Percentiles rank a stretch among this genome's conserved stretches.
Conservation (phyloP, 2,797 vertebrate species). For the Lates japonicus region DNA sequence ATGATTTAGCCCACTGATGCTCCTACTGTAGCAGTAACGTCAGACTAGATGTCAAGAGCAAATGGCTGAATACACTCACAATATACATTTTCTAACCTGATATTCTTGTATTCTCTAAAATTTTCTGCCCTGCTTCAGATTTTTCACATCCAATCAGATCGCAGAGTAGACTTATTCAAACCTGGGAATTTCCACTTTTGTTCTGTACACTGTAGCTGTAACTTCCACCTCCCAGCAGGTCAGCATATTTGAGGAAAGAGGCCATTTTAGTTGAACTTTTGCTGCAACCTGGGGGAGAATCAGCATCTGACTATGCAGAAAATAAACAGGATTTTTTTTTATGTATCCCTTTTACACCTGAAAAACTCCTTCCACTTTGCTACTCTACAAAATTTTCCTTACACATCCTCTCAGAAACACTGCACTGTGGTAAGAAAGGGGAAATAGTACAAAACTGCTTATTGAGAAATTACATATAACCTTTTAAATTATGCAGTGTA, state of each 20-base stretch:
- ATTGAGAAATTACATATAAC: background rate
- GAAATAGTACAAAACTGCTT: background rate
- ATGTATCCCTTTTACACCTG: background rate
- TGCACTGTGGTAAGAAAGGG: background rate
- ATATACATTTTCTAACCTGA: no score
- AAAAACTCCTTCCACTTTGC: background rate
- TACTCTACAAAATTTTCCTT: background rate
- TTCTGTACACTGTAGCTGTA: background rate
- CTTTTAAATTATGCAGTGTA: background rate
- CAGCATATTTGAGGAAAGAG: background rate
- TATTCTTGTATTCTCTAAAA: no score
- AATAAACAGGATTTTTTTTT: background rate
- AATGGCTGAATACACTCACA: background rate
- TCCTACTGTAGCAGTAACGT: background rate
- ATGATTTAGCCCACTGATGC: background rate
- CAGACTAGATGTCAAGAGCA: background rate
- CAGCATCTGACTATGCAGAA: background rate
- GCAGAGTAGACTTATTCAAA: no score
- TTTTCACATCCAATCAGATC: no score
- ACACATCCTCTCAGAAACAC: background rate
- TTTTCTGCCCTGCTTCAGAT: no score
- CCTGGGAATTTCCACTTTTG: background rate
- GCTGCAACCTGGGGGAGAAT: background rate
- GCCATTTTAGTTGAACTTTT: background rate
- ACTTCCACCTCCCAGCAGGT: background rate